Base-by-base conservation (phyloP, 2,113 vertebrate species). In the Strix uralensis region DNA sequence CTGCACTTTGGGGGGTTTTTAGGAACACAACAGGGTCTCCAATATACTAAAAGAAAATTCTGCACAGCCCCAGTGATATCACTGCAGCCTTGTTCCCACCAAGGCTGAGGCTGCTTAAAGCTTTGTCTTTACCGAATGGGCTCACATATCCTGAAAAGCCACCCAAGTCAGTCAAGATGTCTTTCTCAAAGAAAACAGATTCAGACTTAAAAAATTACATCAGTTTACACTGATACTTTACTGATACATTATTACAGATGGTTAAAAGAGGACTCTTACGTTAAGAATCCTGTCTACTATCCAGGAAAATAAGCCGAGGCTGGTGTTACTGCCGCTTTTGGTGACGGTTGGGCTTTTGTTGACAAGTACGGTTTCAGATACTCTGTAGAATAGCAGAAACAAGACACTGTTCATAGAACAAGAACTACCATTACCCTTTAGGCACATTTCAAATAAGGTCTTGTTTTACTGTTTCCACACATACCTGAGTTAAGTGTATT, bases 241-340 rank as follows among this genome's bases (percentile, higher is more conserved):
- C 65, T 58, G 49, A 58, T 38, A 67, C 32, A 13, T 80, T 63
- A 54, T 4, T 29, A 47, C 25, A 70, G 1, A 0, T 7, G 25
- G 22, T 63, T 70, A 19, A 3, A 67, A 72, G 38, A 70, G 15
- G 25, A 13, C 32, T 59, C 71, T 47, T 38, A 25, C 61, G 27
- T 49, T 7, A n/a, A 84, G 93, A 88, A 7, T 15, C 66, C 36
- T n/a, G 23, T 42, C 84, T 51, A 5, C 95, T 98, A 98, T 71
- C 98, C 98, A 51, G 99, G 98, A 85, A 99, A 99, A 80, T 99
- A 99, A 1, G 99, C 99, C 0, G 99, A 99, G 17, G 97, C 30
- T 22, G 95, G n/a, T 5, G 98, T 86, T 49, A 12, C 49, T 25
- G 61, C 40, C 7, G 97, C 82, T 75, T 96, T 98, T 23, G 95